These are phyloP conservation scores for Thymallus thymallus DNA, from an alignment of 2,113 vertebrate genomes.

Conservation along the genomic window DNA sequence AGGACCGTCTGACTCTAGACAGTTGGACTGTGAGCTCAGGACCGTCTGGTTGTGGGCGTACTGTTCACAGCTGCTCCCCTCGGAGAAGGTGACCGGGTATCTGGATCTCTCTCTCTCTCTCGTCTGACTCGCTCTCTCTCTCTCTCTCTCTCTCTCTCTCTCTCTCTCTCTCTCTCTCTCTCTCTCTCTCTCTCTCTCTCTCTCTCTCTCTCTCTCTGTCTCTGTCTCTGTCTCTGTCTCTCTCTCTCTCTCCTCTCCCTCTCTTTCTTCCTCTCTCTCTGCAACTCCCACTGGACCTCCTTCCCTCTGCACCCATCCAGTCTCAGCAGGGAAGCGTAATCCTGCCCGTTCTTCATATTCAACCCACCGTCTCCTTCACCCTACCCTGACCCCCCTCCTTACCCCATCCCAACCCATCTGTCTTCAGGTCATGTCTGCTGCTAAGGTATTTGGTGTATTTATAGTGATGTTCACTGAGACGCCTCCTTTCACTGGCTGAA, in stretches of 20 bases:
- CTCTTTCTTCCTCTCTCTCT: constrained; percentile 17
- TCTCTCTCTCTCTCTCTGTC: too few relatives aligned
- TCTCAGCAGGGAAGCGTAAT: constrained; percentile 57
- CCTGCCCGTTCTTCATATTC: too few relatives aligned
- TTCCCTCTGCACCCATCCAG: constrained; percentile 39
- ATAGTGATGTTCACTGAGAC: constrained; percentile 35
- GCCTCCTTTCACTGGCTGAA: constrained; percentile 35
- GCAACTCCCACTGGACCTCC: constrained; percentile 50
- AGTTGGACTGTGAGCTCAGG: constrained; percentile 45
- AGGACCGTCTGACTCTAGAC: constrained; percentile 51
- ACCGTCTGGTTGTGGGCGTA: constrained; percentile 53
- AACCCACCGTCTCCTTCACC: constrained; percentile 14
- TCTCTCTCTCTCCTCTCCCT: too few relatives aligned
- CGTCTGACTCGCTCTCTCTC: too few relatives aligned
- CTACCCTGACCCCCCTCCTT: too few relatives aligned
- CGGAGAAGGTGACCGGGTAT: constrained; percentile 67
- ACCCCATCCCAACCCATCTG: too few relatives aligned
- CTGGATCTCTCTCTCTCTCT: constrained; percentile 35
- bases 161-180: too few relatives aligned
- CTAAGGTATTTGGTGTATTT: constrained; percentile 37
- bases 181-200: too few relatives aligned
- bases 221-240: too few relatives aligned
- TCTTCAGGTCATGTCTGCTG: background rate
- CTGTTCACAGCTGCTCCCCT: constrained; percentile 68
- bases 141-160: too few relatives aligned